Evolutionary conservation across 2,888 invertebrate genomes (phyloP).

Genomic region (Eretmocerus hayati): DNA sequence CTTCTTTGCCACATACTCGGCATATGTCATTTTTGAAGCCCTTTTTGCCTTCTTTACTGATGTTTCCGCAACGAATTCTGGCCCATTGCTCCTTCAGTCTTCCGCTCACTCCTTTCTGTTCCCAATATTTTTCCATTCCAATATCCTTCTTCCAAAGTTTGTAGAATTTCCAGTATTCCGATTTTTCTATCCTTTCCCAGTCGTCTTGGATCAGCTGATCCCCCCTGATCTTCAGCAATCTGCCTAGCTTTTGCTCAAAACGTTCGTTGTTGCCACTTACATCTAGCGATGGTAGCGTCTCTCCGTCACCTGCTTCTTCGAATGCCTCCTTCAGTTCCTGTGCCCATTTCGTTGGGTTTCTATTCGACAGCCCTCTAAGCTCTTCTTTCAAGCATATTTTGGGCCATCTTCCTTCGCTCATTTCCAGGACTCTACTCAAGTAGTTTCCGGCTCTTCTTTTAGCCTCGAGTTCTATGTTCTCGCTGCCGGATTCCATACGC

Average conservation of each 20-base stretch:
- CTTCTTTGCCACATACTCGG: constrained; percentile 1
- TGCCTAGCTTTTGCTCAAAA: not conserved
- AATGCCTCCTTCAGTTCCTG: not conserved
- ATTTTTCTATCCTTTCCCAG: too few species aligned
- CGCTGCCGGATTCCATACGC: too few species aligned
- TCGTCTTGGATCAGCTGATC: too few species aligned
- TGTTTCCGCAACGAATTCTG: constrained; percentile 4
- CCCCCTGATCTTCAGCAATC: too few species aligned
- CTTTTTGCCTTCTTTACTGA: constrained; percentile 1
- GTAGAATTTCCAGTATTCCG: too few species aligned
- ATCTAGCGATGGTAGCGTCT: not conserved
- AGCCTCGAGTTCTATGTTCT: too few species aligned
- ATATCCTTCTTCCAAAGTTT: not conserved
- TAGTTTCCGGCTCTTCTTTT: too few species aligned
- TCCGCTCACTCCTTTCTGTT: not conserved
- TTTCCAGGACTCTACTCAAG: not conserved
- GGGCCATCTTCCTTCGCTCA: constrained; percentile 2
- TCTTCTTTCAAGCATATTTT: not conserved
- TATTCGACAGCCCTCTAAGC: not conserved
- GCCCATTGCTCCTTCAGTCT: constrained; percentile 7
- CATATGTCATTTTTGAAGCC: constrained; percentile 3
- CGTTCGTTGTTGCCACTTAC: not conserved
- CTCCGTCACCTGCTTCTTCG: not conserved
- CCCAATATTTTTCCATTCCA: not conserved
- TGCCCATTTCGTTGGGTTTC: not conserved